A percentile compares a stretch with the other conserved stretches of the same genome.
These are phyloP conservation scores for Scarus forsteni DNA, from an alignment of 2,797 vertebrate genomes.

Conservation along the genomic window DNA sequence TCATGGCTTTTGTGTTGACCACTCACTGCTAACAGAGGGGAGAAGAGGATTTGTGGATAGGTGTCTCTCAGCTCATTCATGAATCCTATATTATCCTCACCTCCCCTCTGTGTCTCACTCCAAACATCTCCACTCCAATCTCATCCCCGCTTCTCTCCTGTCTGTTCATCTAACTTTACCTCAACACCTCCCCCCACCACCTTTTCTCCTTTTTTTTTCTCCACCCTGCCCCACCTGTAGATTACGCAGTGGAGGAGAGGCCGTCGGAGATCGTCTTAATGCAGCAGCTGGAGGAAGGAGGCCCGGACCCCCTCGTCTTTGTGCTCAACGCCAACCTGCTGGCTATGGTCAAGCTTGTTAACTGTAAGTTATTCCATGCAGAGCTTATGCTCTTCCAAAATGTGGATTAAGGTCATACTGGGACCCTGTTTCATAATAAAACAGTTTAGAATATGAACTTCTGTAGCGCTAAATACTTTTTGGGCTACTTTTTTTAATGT, in stretches of 20 bases:
- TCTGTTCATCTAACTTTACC: conserved; percentile 18
- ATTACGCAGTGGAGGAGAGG: conserved; percentile 97
- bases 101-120: conserved; percentile 12
- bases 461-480: not conserved
- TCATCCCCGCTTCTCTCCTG: conserved; percentile 3
- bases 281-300: conserved; percentile 96
- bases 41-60: not conserved
- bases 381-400: not conserved
- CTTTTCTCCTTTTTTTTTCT: conserved; percentile 5
- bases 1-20: conserved; percentile 57
- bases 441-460: not conserved
- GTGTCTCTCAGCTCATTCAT: conserved; percentile 8
- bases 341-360: conserved; percentile 98
- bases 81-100: conserved; percentile 30
- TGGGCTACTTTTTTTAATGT: too few relatives aligned
- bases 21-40: conserved; percentile 36
- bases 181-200: conserved; percentile 21
- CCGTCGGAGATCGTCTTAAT: conserved; percentile 95
- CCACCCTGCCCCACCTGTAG: conserved; percentile 68
- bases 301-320: conserved; percentile 96
- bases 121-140: conserved; percentile 15
- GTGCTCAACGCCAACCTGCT: conserved; percentile 98
- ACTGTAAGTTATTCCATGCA: conserved; percentile 88
- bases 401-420: not conserved
- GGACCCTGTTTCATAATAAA: not conserved